Base-by-base conservation (phyloP, 2,888 invertebrate genomes). In the Nysson spinosus region DNA sequence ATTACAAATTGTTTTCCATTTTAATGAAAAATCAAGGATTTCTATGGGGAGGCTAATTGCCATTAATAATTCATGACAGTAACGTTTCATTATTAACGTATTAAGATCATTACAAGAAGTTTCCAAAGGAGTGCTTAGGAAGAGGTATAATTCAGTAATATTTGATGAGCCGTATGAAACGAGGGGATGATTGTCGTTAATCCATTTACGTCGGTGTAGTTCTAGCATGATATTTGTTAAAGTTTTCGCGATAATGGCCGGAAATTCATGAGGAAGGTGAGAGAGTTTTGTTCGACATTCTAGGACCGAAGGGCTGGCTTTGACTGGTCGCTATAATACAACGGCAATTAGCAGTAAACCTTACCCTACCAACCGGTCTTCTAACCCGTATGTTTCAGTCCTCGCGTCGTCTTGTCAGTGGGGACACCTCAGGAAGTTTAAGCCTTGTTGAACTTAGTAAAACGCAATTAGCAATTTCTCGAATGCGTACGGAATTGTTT, bases 271-370 rank as follows among this genome's bases (percentile, higher is more conserved):
- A 55, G 50, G 34, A 55, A 51, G 12, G 39, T 40, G 42, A 40
- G 60, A 46, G 49, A 69, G 65, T 67, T 63, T 62, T 30, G 62
- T 63, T 51, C 62, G 63, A 50, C 62, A 65, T 67, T 68, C 67
- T 58, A 62, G 69, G 62, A 75, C 69, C 70, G 58, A 72, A 75
- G 66, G 52, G 74, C 65, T 66, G 72, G 65, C 74, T 79, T 75
- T 75, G 76, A 74, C 71, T 72, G 75, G 73, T 75, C 69, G 77
- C 75, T 75, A 78, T 77, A 78, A 78, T 79, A 79, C 80, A 78
- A 79, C 75, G 73, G 75, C 80, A 79, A 79, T 79, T 79, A 79
- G 78, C 79, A 79, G 80, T 78, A 80, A 78, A 79, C 80, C 78
- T 70, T 66, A 68, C 69, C 70, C 75, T 67, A 55, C 61, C 70